A percentile compares a stretch with the other conserved stretches of the same genome.
These are phyloP conservation scores for Mamestra brassicae DNA, from an alignment of 2,888 invertebrate species.

Conservation along the genomic window DNA sequence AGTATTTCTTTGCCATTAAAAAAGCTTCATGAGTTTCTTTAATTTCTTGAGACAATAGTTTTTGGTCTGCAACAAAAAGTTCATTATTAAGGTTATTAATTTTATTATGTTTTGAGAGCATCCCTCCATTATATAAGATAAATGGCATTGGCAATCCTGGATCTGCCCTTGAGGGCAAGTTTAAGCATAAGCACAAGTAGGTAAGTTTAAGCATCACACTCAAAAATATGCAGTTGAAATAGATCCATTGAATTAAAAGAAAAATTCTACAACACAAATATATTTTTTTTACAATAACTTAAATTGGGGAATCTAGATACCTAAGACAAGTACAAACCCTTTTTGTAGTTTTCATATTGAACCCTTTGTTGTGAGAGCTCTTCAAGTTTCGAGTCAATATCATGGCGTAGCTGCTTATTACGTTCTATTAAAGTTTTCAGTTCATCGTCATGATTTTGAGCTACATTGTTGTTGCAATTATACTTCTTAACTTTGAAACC, in stretches of 20 bases:
- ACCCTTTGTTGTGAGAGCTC: conserved; percentile 75
- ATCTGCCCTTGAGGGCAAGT: too few relatives aligned
- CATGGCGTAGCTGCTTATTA: conserved; percentile 78
- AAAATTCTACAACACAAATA: neutral
- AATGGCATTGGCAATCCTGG: too few relatives aligned
- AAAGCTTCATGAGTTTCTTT: conserved; percentile 88
- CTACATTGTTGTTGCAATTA: conserved; percentile 63
- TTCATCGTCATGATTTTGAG: conserved; percentile 77
- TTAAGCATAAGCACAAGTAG: too few relatives aligned
- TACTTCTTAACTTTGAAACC: conserved; percentile 71
- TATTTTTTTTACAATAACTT: too few relatives aligned
- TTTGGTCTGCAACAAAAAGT: conserved; percentile 79
- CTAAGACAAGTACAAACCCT: conserved; percentile 71
- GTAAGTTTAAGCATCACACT: neutral
- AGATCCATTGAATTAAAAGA: neutral
- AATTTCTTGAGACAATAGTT: conserved; percentile 83
- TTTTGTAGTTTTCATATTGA: conserved; percentile 81
- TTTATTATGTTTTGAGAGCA: too few relatives aligned
- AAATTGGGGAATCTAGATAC: too few relatives aligned
- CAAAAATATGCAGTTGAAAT: neutral
- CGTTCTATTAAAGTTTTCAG: conserved; percentile 75
- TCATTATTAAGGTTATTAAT: neutral
- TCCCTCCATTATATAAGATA: too few relatives aligned
- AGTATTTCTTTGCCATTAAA: conserved; percentile 86
- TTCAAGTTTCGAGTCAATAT: conserved; percentile 78